Percentiles rank a stretch among this genome's conserved stretches.
Conservation (phyloP, 2,888 invertebrate genomes). For the Spatulosminthurus flaviceps region DNA sequence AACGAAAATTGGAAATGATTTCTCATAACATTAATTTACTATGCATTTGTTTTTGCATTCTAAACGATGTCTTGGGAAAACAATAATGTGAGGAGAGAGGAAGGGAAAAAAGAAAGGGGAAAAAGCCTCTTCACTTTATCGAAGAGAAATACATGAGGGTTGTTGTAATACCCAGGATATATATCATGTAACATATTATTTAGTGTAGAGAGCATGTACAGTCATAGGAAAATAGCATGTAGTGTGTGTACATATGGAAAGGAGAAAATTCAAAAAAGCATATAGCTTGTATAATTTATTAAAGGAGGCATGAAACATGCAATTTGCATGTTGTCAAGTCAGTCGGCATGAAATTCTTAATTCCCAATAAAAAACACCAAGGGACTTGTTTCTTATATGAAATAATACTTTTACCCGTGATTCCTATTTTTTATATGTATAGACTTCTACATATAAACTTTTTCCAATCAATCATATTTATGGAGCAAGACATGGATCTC, state of each 20-base stretch:
- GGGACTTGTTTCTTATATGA: not conserved
- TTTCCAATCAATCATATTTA: slow-evolving; percentile 4
- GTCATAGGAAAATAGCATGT: too few species aligned
- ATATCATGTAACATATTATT: too few species aligned
- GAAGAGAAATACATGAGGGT: too few species aligned
- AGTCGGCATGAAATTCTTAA: slow-evolving; percentile 14
- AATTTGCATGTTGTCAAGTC: slow-evolving; percentile 14
- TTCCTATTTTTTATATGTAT: not conserved
- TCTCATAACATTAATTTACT: not conserved
- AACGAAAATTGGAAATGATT: not conserved
- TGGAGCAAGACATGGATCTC: not conserved
- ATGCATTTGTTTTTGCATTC: slow-evolving; percentile 3
- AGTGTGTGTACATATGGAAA: too few species aligned
- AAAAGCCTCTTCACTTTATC: not conserved
- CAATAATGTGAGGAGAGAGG: not conserved
- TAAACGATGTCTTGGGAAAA: not conserved
- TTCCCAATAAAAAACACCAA: not conserved
- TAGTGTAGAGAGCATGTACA: too few species aligned
- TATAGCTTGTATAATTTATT: not conserved
- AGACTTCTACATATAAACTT: too few species aligned
- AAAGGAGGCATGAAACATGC: slow-evolving; percentile 9
- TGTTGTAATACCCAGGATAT: too few species aligned
- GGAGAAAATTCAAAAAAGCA: not conserved
- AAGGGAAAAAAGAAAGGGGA: too few species aligned
- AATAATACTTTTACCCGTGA: not conserved